A percentile compares a stretch with the other conserved stretches of the same genome.
Evolutionary conservation across 2,888 invertebrate genomes (phyloP).

Genomic region (Embidobia sp.): DNA sequence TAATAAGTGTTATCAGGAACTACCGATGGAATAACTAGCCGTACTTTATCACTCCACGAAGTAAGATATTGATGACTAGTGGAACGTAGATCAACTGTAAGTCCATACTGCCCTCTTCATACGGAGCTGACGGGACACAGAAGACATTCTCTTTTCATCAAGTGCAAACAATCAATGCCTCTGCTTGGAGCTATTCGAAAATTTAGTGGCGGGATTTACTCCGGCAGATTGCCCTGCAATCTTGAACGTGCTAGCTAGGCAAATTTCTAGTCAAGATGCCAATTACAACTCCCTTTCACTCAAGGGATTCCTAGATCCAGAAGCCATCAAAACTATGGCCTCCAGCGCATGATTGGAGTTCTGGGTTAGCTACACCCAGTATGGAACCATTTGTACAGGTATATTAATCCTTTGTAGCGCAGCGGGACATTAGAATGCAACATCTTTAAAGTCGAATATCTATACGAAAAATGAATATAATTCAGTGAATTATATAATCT

Average conservation of each 20-base stretch:
- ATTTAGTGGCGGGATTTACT: conserved; percentile 41
- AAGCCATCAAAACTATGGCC: background rate
- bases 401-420: background rate
- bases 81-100: conserved; percentile 62
- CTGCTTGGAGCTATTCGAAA: conserved; percentile 16
- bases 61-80: conserved; percentile 53
- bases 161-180: background rate
- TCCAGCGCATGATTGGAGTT: background rate
- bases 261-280: background rate
- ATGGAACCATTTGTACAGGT: background rate
- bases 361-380: background rate
- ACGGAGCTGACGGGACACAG: conserved; percentile 27
- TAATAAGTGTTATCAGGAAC: conserved; percentile 63
- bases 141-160: background rate
- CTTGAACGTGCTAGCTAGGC: background rate
- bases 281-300: background rate
- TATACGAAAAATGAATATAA: conserved; percentile 6
- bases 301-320: background rate
- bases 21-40: background rate
- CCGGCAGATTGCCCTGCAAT: conserved; percentile 16
- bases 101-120: conserved; percentile 51
- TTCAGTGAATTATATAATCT: no score
- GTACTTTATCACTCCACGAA: conserved; percentile 56
- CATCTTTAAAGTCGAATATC: background rate
- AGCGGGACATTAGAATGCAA: background rate